Percentiles rank a stretch among this genome's conserved stretches.
phyloP scores from a whole-genome alignment of 2,113 vertebrate species.

The Orthonyx spaldingii region DNA sequence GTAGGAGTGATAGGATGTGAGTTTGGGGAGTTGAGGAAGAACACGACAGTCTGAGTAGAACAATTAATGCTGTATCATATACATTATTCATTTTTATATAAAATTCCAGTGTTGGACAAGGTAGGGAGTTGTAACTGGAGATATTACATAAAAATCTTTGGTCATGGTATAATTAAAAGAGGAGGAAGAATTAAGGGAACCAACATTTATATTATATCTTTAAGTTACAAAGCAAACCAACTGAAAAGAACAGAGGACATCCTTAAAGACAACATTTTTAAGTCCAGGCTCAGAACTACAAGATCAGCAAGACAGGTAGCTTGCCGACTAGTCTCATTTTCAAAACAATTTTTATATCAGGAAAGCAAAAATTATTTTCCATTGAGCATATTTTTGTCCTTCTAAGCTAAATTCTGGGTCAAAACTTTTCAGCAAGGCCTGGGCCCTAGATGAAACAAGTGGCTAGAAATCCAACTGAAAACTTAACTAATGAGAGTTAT shows the following conservation, averaged over 20 bases:
- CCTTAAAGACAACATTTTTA: not conserved
- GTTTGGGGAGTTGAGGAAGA: not conserved
- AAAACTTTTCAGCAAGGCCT: not conserved
- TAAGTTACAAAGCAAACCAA: not conserved
- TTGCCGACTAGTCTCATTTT: not conserved
- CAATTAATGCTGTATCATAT: not conserved
- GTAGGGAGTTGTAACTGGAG: not conserved
- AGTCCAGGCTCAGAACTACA: not conserved
- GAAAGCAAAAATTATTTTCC: not conserved
- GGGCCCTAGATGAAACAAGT: not conserved
- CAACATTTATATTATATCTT: not conserved
- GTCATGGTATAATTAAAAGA: not conserved
- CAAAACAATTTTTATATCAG: not conserved
- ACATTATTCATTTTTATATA: not conserved
- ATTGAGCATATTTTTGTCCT: not conserved
- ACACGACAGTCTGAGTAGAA: not conserved
- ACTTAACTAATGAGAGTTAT: not conserved
- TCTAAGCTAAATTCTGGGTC: not conserved
- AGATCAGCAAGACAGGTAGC: not conserved
- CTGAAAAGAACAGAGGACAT: not conserved
- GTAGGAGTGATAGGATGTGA: not conserved
- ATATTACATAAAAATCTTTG: not conserved
- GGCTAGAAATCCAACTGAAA: not conserved
- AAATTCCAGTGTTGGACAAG: not conserved
- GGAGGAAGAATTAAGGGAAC: not conserved